Evolutionary conservation across 2,113 vertebrate genomes (phyloP), one percentile per base, ranked within the genome.

Genomic region (Crotalus tigris): DNA sequence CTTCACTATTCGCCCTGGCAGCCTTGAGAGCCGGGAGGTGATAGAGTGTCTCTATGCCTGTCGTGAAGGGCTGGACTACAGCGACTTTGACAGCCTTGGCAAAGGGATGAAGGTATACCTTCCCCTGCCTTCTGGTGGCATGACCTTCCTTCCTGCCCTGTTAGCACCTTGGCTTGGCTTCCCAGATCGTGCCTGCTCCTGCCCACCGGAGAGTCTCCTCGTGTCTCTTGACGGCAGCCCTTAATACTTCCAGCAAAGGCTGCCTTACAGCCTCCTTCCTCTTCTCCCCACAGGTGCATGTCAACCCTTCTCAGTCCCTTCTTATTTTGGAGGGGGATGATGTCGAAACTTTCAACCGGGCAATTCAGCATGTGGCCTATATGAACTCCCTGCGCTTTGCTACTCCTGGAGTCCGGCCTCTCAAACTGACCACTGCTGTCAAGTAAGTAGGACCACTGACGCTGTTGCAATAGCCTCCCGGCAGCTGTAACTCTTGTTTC

Each of bases 31-130:
- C 94, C 99, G 99, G 95, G 99, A 99, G 95, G 99, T 99, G 96
- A 99, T 99, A 96, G 99, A 99, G 97, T 99, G 99, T 97, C 98
- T 99, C 93, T 99, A 99, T 94, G 99, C 99, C 97, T 99, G 99
- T 97, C 98, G 99, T 97, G 99, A 99, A 97, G 99, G 99, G 86
- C 98, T 99, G 96, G 99, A 99, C 97, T 99, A 99, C 92, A 99
- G 99, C 94, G 99, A 99, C 97, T 98, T 99, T 96, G 99, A 99
- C 98, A 99, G 99, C 93, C 97, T 99, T 96, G 99, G 99, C 95
- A 99, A 99, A 95, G 99, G 99, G 96, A 99, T 99, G 99, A 99
- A 99, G 99, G 99, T 99, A 98, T 54, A 93, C 93, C 95, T 61
- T 23, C 95, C 94, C 94, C 94, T 85, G 64, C 93, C 96, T 94